Evolutionary conservation across 2,888 invertebrate genomes (phyloP), one percentile per base, ranked within the genome.

Genomic region (Brenthis daphne): DNA sequence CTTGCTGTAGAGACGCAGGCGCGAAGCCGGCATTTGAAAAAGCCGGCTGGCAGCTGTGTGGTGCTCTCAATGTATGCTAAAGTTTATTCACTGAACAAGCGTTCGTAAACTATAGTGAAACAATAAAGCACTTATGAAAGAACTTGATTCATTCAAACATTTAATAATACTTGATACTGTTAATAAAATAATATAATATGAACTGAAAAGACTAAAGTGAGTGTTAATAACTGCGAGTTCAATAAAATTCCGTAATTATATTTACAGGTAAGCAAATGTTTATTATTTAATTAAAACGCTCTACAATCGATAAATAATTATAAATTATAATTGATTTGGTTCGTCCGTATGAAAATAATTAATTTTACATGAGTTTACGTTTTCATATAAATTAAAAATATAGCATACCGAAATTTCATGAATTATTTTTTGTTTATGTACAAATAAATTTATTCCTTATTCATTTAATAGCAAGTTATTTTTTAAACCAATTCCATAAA

Each of bases 21-120:
- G 85, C 74, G 75, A 74, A 74, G 74, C 72, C 70, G 68, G 70
- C 82, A 82, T 82, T 82, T 80, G 77, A 82, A 84, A 84, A 83
- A 80, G 79, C 83, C 80, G 84, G 80, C 77, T 81, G 79, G 75
- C 78, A 77, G 76, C 77, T 75, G 77, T 74, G 70, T 73, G 74
- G 71, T 72, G 51, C 67, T 76, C 77, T 74, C 75, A 20, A 69
- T 70, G 67, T 68, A 76, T 76, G 75, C 73, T 74, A 75, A 80
- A 81, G 75, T 77, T 76, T 43, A 71, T 70, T 75, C 67, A 64
- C 72, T 77, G 67, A 74, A 76, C 75, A 76, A 75, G 76, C 77
- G 76, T 68, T 16, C 57, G 57, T 55, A 73, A 68, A 70, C 16
- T 67, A 67, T 67, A 50, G 58, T 57, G 29, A 60, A 54, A 60